Base-by-base conservation (phyloP, 2,888 invertebrate genomes). In the Cryptocephalus moraei region DNA sequence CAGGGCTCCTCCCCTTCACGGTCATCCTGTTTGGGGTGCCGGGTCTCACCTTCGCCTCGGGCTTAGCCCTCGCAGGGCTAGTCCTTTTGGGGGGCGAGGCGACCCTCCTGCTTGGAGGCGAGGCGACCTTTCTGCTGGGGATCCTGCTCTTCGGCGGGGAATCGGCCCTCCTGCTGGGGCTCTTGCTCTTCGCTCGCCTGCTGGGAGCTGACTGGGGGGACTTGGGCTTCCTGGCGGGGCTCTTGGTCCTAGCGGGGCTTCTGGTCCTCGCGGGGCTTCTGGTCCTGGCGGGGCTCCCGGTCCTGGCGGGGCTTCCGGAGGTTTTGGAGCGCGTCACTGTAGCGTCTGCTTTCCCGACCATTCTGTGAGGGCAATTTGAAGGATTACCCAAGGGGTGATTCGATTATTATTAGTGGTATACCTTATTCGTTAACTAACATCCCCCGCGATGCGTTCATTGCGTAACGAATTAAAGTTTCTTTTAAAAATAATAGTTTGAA, bases 221-320 rank as follows among this genome's bases (percentile, higher is more conserved):
- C 46, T 54, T 54, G 47, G 51, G 56, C 1, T 47, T 32, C 47
- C 57, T 51, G 8, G 48, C 50, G 33, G 74, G 74, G 10, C 73
- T 73, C 45, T 49, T 56, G 12, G 45, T 31, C 32, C 57, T 54
- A 4, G 52, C 51, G 8, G 60, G 58, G 42, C 56, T 55, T 45
- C 47, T 49, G 4, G 47, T 45, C 43, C 54, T 51, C 36, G 22
- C 49, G 46, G 44, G 55, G 48, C 48, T 56, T 53, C 46, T 48
- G 6, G 41, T 14, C 34, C 50, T 48, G 9, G 36, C 41, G 3
- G 49, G 49, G 33, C 52, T 56, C 33, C 50, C 52, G 6, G 41
- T 14, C 34, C 50, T 48, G 9, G 36, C 41, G 3, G 49, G 49
- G 33, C 52, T 56, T 33, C 50, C 52, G 8, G 51, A 14, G 41